phyloP scores from a whole-genome alignment of 2,888 invertebrate species.

The Chesias legatella region DNA sequence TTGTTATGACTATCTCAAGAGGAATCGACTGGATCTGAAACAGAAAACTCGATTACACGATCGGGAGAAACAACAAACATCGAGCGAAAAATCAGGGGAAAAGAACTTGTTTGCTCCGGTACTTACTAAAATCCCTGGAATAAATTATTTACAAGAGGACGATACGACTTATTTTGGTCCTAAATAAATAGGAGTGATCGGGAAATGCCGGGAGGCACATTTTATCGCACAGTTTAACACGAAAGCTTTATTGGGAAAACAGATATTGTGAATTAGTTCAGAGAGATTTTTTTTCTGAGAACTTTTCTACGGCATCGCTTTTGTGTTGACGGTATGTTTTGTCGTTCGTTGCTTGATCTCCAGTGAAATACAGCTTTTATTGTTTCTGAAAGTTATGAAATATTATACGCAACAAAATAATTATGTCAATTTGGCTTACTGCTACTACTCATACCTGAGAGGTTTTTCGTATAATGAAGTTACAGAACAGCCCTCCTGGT shows the following conservation, averaged over 20 bases:
- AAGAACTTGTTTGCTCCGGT: slow-evolving; percentile 53
- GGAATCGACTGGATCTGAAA: slow-evolving; percentile 44
- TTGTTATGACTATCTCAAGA: slow-evolving; percentile 22
- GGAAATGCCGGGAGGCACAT: slow-evolving; percentile 10
- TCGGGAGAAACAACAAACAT: slow-evolving; percentile 66
- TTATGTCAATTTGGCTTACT: too few species aligned
- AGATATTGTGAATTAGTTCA: slow-evolving; percentile 4
- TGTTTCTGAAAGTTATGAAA: too few species aligned
- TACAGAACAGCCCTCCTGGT: too few species aligned
- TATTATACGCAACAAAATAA: too few species aligned
- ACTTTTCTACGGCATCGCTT: too few species aligned
- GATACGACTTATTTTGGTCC: slow-evolving; percentile 41
- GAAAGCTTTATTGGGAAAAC: slow-evolving; percentile 12
- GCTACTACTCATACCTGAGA: too few species aligned
- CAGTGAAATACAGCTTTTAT: too few species aligned
- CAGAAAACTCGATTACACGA: slow-evolving; percentile 63
- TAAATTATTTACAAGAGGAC: slow-evolving; percentile 43
- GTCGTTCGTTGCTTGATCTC: too few species aligned
- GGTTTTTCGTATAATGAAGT: too few species aligned
- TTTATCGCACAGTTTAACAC: slow-evolving; percentile 12
- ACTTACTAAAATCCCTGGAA: slow-evolving; percentile 52
- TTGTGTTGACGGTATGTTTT: too few species aligned
- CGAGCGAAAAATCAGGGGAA: slow-evolving; percentile 60
- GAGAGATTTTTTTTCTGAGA: too few species aligned
- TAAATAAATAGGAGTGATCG: slow-evolving; percentile 32